These are phyloP conservation scores for Spongilla lacustris DNA, from an alignment of 37 sponge, comb jelly and placozoan genomes.

Conservation along the genomic window DNA sequence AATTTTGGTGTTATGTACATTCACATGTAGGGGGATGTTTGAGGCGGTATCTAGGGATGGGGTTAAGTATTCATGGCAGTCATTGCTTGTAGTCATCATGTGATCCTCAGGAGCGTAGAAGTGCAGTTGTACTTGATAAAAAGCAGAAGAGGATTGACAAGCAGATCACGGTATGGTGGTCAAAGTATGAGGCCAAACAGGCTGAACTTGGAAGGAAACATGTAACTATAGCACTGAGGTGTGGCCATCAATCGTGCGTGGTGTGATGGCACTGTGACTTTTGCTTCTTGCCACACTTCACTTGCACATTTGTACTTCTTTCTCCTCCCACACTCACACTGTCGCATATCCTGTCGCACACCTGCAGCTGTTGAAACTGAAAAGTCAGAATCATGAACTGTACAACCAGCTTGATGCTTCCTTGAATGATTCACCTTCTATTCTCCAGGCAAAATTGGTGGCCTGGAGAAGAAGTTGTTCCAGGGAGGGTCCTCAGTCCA, in stretches of 20 bases:
- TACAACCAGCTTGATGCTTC: slow-evolving; percentile 58
- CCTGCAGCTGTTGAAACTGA: slow-evolving; percentile 80
- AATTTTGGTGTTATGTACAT: too few species aligned
- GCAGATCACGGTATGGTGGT: slow-evolving; percentile 92
- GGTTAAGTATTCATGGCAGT: background rate
- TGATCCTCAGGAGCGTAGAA: slow-evolving; percentile 61
- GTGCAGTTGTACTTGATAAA: slow-evolving; percentile 83
- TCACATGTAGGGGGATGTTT: too few species aligned
- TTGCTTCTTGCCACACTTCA: background rate
- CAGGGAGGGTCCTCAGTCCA: slow-evolving; percentile 88
- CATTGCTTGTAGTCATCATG: background rate
- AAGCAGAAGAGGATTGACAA: slow-evolving; percentile 95
- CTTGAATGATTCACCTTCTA: slow-evolving; percentile 36
- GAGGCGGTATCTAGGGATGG: too few species aligned
- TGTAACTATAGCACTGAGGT: slow-evolving; percentile 88
- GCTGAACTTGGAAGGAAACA: slow-evolving; percentile 79
- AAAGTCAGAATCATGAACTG: slow-evolving; percentile 60
- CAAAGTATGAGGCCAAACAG: slow-evolving; percentile 71
- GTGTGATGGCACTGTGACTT: too few species aligned
- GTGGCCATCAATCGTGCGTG: background rate
- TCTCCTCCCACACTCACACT: background rate
- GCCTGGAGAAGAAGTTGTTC: slow-evolving; percentile 85
- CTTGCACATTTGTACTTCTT: background rate
- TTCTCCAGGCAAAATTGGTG: slow-evolving; percentile 66
- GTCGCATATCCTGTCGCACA: background rate